Conservation (phyloP, 1,140 invertebrate species). For the Drosophila melanogaster region Release_6_plus_ISO1_MT NC_004354.4:18800001-18800500, state of each 20-base stretch:
- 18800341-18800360: too few species aligned
- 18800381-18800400: too few species aligned
- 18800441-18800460: too few species aligned
- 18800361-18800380: too few species aligned
- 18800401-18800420: too few species aligned
- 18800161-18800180: conserved; percentile 3
- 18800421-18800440: too few species aligned
- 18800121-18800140: not conserved
- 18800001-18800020: not conserved
- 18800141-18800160: not conserved
- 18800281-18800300: not conserved
- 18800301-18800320: not conserved
- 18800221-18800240: not conserved
- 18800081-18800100: not conserved
- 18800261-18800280: not conserved
- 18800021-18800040: not conserved
- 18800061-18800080: not conserved
- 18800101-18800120: too few species aligned
- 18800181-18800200: not conserved
- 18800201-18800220: not conserved
- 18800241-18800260: not conserved
- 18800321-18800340: too few species aligned
- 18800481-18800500: too few species aligned
- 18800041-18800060: not conserved
- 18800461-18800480: too few species aligned